Base-by-base conservation (phyloP, 2,888 invertebrate species). In the Brenthis hecate region DNA sequence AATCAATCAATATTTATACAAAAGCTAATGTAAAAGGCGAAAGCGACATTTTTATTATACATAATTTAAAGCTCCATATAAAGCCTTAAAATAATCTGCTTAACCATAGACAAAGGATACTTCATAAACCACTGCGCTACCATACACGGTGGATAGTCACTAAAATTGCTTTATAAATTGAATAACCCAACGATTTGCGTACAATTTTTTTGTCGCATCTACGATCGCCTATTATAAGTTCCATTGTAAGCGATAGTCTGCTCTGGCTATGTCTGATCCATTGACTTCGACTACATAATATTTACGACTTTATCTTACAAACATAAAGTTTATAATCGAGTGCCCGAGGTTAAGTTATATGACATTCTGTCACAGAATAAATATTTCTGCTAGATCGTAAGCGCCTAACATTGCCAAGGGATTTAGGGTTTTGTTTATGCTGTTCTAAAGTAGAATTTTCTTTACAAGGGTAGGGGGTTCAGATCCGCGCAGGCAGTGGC, bases 211-310 rank as follows among this genome's bases (percentile, higher is more conserved):
- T 56, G 65, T 68, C 62, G 68, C 70, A 72, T 70, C 67, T 68
- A 72, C 72, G 85, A 90, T 90, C 87, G 83, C 82, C 85, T 88
- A 86, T 87, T 88, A 89, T 86, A 89, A 88, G 87, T 85, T 84
- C 87, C 85, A 91, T 89, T 89, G 89, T 90, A 79, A 79, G 79
- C 85, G 89, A 91, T 91, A 87, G 90, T 89, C 89, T 78, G 80
- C 86, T 81, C 83, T 81, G 82, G 81, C 85, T 85, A 83, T 85
- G 84, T 85, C 86, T 85, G 89, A 90, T 89, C 88, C 88, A 84
- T 86, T 85, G 36, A 54, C 8, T 19, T 6, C 36, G 19, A 51
- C 85, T 84, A 82, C 85, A 85, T 85, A 86, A 78, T 81, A 85
- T 85, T 85, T 75, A 81, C 79, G 78, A 84, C 90, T 82, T 80